Percentiles rank a stretch among this genome's conserved stretches.
Evolutionary conservation across 2,797 vertebrate species (phyloP).

Genomic region (Zenarchopterus dispar): DNA sequence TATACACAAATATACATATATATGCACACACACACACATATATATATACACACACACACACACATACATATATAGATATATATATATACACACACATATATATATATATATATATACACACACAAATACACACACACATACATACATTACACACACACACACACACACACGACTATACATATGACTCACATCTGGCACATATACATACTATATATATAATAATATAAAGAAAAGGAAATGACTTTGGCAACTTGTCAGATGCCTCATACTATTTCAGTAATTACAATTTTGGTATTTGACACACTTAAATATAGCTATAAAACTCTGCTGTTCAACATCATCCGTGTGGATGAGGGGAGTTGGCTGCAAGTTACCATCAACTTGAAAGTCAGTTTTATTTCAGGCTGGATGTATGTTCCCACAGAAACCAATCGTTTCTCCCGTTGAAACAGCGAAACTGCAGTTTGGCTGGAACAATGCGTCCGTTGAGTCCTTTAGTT

Average conservation of each 20-base stretch:
- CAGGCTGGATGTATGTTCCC: not conserved
- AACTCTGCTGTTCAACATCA: constrained; percentile 67
- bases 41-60: no score
- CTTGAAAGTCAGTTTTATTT: no score
- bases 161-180: no score
- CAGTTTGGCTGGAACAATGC: not conserved
- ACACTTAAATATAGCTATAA: constrained; percentile 70
- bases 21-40: no score
- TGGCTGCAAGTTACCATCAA: constrained; percentile 56
- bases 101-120: no score
- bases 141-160: no score
- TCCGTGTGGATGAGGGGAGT: constrained; percentile 9
- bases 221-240: constrained; percentile 63
- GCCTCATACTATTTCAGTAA: constrained; percentile 71
- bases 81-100: no score
- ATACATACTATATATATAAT: constrained; percentile 48
- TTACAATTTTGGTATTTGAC: constrained; percentile 79
- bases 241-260: constrained; percentile 66
- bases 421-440: constrained; percentile 13
- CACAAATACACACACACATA: no score
- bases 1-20: no score
- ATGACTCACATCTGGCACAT: constrained; percentile 66
- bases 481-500: constrained; percentile 19
- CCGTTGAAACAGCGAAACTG: not conserved
- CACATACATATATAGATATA: no score